Evolutionary conservation across 1,140 invertebrate genomes (phyloP).

Genomic region (Metaphire vulgaris): DNA sequence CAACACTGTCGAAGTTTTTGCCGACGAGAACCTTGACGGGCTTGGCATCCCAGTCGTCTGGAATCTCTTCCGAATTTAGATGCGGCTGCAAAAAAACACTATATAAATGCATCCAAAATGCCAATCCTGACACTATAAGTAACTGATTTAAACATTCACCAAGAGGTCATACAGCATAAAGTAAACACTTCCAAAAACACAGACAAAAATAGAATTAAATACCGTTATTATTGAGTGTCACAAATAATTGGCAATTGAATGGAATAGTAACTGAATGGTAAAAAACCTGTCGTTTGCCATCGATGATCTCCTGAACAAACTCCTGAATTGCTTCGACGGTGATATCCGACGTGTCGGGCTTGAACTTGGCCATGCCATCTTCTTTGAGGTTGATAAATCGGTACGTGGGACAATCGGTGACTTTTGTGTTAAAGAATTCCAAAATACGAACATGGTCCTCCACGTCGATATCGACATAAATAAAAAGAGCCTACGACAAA

Average conservation of each 20-base stretch:
- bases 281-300: slow-evolving; percentile 84
- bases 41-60: slow-evolving; percentile 92
- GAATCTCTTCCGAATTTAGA: slow-evolving; percentile 84
- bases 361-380: slow-evolving; percentile 98
- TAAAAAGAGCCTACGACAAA: slow-evolving; percentile 69
- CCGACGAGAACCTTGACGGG: slow-evolving; percentile 91
- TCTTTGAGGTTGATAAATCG: slow-evolving; percentile 51
- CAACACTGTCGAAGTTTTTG: slow-evolving; percentile 92
- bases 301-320: slow-evolving; percentile 81
- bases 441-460: slow-evolving; percentile 93
- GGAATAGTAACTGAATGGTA: no score
- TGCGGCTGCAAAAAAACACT: slow-evolving; percentile 56
- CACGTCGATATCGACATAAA: slow-evolving; percentile 89
- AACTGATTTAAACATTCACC: background rate
- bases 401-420: slow-evolving; percentile 81
- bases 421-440: slow-evolving; percentile 98
- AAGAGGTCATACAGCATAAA: slow-evolving; percentile 13
- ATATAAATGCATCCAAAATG: background rate
- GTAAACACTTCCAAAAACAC: no score
- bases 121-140: background rate
- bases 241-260: no score
- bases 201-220: no score
- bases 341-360: slow-evolving; percentile 74
- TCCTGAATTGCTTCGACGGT: slow-evolving; percentile 67
- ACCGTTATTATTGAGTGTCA: no score